Evolutionary conservation across 2,113 vertebrate species (phyloP).

Genomic region (Cryptoleucopteryx plumbea): DNA sequence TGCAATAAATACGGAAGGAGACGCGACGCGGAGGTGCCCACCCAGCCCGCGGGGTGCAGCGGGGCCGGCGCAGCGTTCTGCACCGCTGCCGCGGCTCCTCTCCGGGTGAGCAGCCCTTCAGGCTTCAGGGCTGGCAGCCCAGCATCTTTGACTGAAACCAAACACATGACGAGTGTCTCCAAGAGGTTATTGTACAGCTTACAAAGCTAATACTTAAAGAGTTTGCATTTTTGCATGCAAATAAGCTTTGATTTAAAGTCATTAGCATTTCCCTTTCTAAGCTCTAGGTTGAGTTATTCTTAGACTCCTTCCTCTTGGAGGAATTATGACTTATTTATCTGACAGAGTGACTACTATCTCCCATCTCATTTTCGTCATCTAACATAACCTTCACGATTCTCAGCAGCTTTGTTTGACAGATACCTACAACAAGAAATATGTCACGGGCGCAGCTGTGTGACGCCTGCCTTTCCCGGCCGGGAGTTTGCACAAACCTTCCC

Average conservation of each 20-base stretch:
- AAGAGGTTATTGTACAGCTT: not conserved
- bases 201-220: not conserved
- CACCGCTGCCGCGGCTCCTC: fast-evolving
- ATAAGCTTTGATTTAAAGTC: constrained; percentile 31
- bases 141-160: not conserved
- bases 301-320: not conserved
- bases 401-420: not conserved
- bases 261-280: not conserved
- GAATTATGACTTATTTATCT: not conserved
- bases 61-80: not conserved
- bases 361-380: not conserved
- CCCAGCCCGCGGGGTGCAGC: fast-evolving
- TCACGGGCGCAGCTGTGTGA: not conserved
- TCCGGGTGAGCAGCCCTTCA: not conserved
- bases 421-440: not conserved
- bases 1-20: not conserved
- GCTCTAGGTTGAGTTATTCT: constrained; percentile 9
- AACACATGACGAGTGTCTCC: not conserved
- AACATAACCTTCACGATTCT: not conserved
- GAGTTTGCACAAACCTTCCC: not conserved
- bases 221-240: not conserved
- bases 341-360: not conserved
- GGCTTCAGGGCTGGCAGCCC: not conserved
- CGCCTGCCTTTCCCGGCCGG: not conserved
- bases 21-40: not conserved